Evolutionary conservation across 2,797 vertebrate genomes (phyloP).

Genomic region (Hypotaenidia philippensis): DNA sequence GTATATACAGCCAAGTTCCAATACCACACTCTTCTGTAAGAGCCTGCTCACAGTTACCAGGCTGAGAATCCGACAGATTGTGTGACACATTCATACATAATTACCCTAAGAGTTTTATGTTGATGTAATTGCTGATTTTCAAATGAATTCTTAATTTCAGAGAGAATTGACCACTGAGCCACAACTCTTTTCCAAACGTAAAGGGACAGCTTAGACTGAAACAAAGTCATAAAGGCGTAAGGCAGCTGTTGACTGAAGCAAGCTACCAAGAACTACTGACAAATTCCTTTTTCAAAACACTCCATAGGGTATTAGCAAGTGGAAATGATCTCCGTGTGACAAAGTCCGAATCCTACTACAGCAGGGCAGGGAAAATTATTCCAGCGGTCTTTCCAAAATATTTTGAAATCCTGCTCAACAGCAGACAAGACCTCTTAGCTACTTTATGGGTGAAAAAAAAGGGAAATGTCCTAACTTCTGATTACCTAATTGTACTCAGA

Average conservation of each 20-base stretch:
- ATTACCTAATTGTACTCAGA: constrained; percentile 43
- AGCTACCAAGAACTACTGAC: neutral
- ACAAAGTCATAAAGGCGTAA: neutral
- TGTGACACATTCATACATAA: neutral
- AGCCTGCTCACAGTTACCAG: neutral
- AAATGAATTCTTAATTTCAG: neutral
- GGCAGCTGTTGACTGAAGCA: neutral
- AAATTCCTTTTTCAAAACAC: constrained; percentile 24
- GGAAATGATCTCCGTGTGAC: constrained; percentile 38
- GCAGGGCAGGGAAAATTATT: constrained; percentile 4
- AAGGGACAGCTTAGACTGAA: neutral
- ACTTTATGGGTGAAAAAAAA: neutral
- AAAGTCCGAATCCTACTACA: constrained; percentile 25
- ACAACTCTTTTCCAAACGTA: neutral
- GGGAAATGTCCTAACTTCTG: constrained; percentile 17
- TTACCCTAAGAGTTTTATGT: neutral
- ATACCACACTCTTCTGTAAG: neutral
- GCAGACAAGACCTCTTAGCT: neutral
- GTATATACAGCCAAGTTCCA: neutral
- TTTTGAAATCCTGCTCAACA: constrained; percentile 38
- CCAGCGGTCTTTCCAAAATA: constrained; percentile 26
- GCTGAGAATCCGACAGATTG: neutral
- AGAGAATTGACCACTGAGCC: neutral
- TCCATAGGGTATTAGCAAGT: neutral
- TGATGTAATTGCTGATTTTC: neutral